Conservation (phyloP, 1,140 invertebrate genomes). For the Metaphire vulgaris region DNA sequence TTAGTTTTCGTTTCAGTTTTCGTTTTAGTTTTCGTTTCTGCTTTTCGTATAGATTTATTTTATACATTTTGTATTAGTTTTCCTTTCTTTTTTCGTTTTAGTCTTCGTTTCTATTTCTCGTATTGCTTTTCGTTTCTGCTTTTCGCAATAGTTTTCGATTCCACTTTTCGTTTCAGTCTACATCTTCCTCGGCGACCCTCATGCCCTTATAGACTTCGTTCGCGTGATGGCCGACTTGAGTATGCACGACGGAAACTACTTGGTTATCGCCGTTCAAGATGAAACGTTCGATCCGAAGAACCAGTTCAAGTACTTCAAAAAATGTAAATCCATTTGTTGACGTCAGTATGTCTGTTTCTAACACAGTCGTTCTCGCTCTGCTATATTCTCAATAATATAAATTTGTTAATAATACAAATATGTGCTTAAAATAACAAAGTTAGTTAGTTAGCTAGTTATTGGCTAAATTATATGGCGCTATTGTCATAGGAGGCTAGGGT, state of each 20-base stretch:
- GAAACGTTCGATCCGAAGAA: slow-evolving; percentile 23
- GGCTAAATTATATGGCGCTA: neutral
- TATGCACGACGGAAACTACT: slow-evolving; percentile 36
- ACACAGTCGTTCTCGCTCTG: neutral
- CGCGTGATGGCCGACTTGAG: slow-evolving; percentile 60
- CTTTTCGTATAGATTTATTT: no score
- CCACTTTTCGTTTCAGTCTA: slow-evolving; percentile 85
- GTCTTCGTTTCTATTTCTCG: no score
- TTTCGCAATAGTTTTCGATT: no score
- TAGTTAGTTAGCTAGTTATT: neutral
- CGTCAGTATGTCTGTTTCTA: neutral
- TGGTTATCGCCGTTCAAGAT: slow-evolving; percentile 20
- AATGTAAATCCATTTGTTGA: slow-evolving; percentile 18
- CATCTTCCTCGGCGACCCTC: slow-evolving; percentile 76
- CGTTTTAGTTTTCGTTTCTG: no score
- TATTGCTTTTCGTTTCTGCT: no score
- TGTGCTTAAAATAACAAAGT: neutral
- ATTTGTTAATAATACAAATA: neutral
- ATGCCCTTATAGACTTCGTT: slow-evolving; percentile 79
- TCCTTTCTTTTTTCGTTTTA: no score
- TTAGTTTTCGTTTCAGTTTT: no score
- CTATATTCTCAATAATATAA: neutral
- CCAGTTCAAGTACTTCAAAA: slow-evolving; percentile 16
- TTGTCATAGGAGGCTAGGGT: no score
- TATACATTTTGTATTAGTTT: no score